Conservation (phyloP, 2,113 vertebrate genomes). For the Thalassarche chlororhynchos region DNA sequence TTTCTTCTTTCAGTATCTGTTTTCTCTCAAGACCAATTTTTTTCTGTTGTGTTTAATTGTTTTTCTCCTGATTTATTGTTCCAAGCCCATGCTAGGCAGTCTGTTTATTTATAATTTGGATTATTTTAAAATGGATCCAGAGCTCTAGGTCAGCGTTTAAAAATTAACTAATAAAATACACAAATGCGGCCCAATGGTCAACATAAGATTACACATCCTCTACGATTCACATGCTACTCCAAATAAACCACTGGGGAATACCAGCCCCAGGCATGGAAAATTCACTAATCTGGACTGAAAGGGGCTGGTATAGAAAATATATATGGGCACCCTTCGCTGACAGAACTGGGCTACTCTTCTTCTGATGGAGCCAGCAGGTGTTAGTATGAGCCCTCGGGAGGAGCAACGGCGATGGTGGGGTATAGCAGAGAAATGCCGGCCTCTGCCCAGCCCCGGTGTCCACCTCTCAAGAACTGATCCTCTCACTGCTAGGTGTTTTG, state of each 20-base stretch:
- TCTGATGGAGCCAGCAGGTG: not conserved
- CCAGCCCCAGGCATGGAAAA: not conserved
- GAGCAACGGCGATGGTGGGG: accelerated
- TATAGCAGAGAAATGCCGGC: not conserved
- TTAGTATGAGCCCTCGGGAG: not conserved
- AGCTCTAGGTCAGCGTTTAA: slow-evolving; percentile 62
- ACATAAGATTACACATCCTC: slow-evolving; percentile 52
- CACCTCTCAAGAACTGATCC: not conserved
- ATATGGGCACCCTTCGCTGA: not conserved
- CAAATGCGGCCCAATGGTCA: slow-evolving; percentile 60
- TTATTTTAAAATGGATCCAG: slow-evolving; percentile 65
- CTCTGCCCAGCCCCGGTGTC: not conserved
- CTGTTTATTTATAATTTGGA: slow-evolving; percentile 69
- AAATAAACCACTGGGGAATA: slow-evolving; percentile 23
- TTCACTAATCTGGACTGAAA: not conserved
- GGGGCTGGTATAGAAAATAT: not conserved
- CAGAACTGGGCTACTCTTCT: not conserved
- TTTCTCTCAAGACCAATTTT: slow-evolving; percentile 61
- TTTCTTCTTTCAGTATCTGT: slow-evolving; percentile 47
- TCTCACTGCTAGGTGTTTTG: not conserved
- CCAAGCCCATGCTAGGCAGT: slow-evolving; percentile 55
- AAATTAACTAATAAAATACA: slow-evolving; percentile 72
- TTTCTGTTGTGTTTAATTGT: slow-evolving; percentile 67
- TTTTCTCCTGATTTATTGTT: slow-evolving; percentile 69
- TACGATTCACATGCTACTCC: slow-evolving; percentile 6